Conservation (phyloP, 1,140 invertebrate species). For the Idris sp. region DNA sequence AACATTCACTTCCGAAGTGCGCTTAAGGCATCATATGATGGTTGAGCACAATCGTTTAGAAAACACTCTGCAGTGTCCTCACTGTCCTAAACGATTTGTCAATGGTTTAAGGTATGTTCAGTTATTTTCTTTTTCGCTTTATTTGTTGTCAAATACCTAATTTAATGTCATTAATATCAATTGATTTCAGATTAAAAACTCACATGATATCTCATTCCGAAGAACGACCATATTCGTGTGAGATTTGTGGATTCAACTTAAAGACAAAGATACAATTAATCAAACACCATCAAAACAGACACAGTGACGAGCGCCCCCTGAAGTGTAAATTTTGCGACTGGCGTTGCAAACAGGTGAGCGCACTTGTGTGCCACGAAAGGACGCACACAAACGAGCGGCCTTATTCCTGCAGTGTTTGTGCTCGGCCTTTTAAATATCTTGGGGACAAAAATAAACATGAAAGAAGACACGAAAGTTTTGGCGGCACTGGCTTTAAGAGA, state of each 20-base stretch:
- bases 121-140: too few relatives aligned
- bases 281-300: conserved; percentile 76
- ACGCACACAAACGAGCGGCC: conserved; percentile 99
- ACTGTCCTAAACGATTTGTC: conserved; percentile 76
- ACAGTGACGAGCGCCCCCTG: conserved; percentile 75
- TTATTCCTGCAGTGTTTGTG: conserved; percentile 97
- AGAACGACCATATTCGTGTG: conserved; percentile 73
- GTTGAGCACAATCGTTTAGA: conserved; percentile 72
- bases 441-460: conserved; percentile 82
- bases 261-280: conserved; percentile 78
- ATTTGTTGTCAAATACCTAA: too few relatives aligned
- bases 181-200: conserved; percentile 67
- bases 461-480: conserved; percentile 73
- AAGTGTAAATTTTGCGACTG: conserved; percentile 74
- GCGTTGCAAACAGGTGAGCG: conserved; percentile 77
- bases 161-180: background rate
- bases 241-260: conserved; percentile 75
- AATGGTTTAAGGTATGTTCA: conserved; percentile 70
- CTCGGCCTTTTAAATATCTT: conserved; percentile 96
- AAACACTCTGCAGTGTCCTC: conserved; percentile 73
- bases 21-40: conserved; percentile 77
- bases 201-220: conserved; percentile 78
- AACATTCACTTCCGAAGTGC: conserved; percentile 73
- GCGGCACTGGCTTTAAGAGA: conserved; percentile 75
- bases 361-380: conserved; percentile 86